Base-by-base conservation (phyloP, 1,140 invertebrate species). In the Caenorhabditis inopinata region DNA sequence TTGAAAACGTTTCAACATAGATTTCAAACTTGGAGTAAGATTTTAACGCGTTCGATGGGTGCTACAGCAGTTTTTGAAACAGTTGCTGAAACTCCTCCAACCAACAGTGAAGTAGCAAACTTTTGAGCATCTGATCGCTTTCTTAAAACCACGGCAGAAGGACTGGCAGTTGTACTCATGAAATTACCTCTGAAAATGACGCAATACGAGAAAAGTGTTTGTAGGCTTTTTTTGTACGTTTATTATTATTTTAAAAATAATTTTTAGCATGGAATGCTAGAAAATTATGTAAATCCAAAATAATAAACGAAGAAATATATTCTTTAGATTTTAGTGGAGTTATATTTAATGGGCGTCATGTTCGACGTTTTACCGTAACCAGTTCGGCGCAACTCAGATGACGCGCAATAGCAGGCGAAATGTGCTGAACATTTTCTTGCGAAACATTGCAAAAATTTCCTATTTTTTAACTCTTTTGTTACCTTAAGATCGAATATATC, bases 41-140 rank as follows among this genome's bases (percentile, higher is more conserved):
- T 91, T 90, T 97, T 97, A 49, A 97, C 94, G 87, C 95, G 92
- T 90, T 97, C 95, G 89, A 97, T 94, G 74, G 95, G 94, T 49
- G 94, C 94, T 29, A 94, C 93, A 62, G 92, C 92, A 79, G 84
- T 85, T 74, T 82, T 82, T 18, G 81, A 82, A 38, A 82, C 49
- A 11, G 42, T 45, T 6, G 81, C 81, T 7, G 81, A 62, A 23
- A 80, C 76, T 21, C 81, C 81, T 21, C 74, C 74, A 48, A 75
- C 38, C 11, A 51, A 14, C 21, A 75, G 18, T 27, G 46, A 27
- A 12, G 47, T 68, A 21, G 58, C 58, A 68, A 68, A 68, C n/a
- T 68, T 68, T 21, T 38, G 32, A 38, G 58, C 58, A 38, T 68
- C 58, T 38, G 58, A 42, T 9, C 58, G 58, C n/a, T 68, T 68